Conservation (phyloP, 2,113 vertebrate genomes). For the Megaceryle torquata region DNA sequence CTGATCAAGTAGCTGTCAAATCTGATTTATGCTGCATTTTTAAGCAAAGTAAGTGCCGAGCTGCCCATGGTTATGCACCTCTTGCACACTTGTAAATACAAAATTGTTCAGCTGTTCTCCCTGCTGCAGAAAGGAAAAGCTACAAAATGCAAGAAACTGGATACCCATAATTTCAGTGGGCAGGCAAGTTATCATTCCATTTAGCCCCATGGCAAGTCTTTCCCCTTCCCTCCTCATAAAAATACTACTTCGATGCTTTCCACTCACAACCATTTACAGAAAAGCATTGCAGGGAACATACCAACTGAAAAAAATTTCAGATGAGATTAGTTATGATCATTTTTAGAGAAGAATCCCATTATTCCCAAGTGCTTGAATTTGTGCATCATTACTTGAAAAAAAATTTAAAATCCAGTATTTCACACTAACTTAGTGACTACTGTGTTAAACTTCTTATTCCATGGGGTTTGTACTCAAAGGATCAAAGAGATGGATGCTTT, state of each 20-base stretch:
- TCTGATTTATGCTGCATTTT: background rate
- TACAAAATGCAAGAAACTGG: background rate
- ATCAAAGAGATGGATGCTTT: background rate
- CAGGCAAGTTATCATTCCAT: constrained; percentile 11
- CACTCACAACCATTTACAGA: background rate
- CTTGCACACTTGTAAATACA: background rate
- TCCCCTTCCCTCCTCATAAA: background rate
- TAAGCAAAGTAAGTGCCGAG: background rate
- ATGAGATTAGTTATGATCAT: background rate
- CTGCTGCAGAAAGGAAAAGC: background rate
- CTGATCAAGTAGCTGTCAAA: background rate
- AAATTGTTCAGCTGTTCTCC: background rate
- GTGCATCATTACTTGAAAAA: background rate
- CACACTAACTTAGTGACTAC: background rate
- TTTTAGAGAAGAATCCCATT: background rate
- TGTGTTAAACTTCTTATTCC: background rate
- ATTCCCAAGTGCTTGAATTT: background rate
- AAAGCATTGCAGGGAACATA: background rate
- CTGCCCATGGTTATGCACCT: background rate
- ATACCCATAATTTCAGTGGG: constrained; percentile 4
- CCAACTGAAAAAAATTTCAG: background rate
- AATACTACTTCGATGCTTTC: background rate
- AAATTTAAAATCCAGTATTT: background rate
- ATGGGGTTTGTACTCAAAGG: background rate
- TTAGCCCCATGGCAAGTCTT: constrained; percentile 4